Percentiles rank a stretch among this genome's conserved stretches.
phyloP scores from a whole-genome alignment of 2,888 invertebrate genomes.

The Lissocephala sabroskyi region DNA sequence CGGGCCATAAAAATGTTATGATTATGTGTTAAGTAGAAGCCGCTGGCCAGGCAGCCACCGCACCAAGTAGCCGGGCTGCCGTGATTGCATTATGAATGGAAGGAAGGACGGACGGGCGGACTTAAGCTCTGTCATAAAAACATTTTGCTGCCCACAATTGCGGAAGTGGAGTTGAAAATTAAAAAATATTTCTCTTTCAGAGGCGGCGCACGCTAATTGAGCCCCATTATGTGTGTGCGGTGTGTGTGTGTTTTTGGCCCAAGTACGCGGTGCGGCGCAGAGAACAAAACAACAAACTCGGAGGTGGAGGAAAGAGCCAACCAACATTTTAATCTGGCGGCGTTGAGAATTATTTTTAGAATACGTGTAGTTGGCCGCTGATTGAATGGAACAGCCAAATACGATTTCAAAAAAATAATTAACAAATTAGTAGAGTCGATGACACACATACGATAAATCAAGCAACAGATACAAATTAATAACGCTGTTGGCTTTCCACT shows the following conservation, averaged over 20 bases:
- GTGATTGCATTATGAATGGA: too few species aligned
- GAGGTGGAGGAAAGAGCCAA: too few species aligned
- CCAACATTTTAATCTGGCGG: neutral
- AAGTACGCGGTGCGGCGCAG: too few species aligned
- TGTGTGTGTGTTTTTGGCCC: neutral
- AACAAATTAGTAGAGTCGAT: neutral
- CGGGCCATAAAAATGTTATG: too few species aligned
- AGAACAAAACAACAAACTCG: neutral
- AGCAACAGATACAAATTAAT: too few species aligned
- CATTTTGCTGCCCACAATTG: conserved; percentile 32
- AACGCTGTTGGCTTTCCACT: too few species aligned
- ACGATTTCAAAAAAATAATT: neutral
- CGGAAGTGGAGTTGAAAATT: conserved; percentile 26
- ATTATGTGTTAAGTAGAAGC: too few species aligned
- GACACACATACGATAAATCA: neutral
- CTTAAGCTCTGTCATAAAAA: conserved; percentile 6
- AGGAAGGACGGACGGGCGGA: too few species aligned
- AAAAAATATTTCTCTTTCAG: too few species aligned
- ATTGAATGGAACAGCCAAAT: neutral
- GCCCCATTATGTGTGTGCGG: conserved; percentile 29
- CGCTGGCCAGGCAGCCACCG: too few species aligned
- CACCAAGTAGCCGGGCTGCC: too few species aligned
- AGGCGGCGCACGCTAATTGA: conserved; percentile 36
- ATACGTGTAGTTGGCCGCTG: too few species aligned
- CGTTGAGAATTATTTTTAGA: conserved; percentile 1